Conservation (phyloP, 2,113 vertebrate species). For the Epinephelus moara region DNA sequence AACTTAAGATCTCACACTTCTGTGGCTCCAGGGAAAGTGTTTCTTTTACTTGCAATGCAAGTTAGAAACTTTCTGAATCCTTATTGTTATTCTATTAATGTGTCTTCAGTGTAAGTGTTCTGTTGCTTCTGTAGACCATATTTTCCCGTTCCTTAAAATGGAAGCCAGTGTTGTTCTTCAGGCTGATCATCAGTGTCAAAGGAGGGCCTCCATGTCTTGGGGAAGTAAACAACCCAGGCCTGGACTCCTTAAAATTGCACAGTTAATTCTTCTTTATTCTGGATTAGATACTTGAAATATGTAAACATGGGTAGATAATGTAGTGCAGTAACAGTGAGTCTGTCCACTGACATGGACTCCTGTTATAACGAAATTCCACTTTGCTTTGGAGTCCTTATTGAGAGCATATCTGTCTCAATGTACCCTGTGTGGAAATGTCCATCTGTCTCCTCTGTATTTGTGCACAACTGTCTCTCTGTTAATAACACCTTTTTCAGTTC, state of each 20-base stretch:
- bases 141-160: constrained; percentile 13
- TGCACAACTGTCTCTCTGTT: constrained; percentile 53
- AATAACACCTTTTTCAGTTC: constrained; percentile 76
- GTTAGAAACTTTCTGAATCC: not conserved
- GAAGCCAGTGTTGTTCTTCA: constrained; percentile 1
- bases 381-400: not conserved
- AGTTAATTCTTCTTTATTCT: not conserved
- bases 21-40: too few relatives aligned
- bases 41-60: too few relatives aligned
- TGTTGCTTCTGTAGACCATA: not conserved
- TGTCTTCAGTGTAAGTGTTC: not conserved
- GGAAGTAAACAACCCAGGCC: not conserved
- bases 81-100: too few relatives aligned
- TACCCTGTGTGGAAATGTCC: constrained; percentile 32
- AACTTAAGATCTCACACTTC: not conserved
- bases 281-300: constrained; percentile 2
- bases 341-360: not conserved
- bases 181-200: not conserved
- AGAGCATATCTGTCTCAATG: constrained; percentile 8
- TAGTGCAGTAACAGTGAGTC: not conserved
- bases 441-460: constrained; percentile 43
- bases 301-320: not conserved
- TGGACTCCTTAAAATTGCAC: not conserved
- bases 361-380: not conserved
- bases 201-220: not conserved